Evolutionary conservation across 2,797 vertebrate species (phyloP), one percentile per base, ranked within the genome.

Genomic region (Holocentrus rufus): DNA sequence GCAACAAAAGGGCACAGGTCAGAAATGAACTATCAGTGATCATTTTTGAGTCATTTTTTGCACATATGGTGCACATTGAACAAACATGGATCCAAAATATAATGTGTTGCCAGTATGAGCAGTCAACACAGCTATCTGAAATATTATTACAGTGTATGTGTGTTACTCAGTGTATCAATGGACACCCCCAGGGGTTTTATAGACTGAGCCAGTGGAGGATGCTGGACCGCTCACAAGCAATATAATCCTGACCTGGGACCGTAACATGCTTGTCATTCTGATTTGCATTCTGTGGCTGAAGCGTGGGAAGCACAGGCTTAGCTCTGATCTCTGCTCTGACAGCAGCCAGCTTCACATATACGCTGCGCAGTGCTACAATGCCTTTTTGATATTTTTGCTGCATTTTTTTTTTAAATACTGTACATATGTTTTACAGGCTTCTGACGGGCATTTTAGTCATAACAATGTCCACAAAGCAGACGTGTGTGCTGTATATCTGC

Each of bases 251-350:
- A 88, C 80, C 87, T 65, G 52, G 62, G 76, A 85, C 69, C 53
- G 13, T 82, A 82, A 79, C 81, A 85, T 85, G 82, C 79, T 86
- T 87, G 81, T 85, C 87, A 83, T 65, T 82, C 74, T 85, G 84
- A 90, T 90, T 88, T 91, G 89, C 81, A 87, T 89, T 90, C 75
- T 76, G 58, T 74, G 84, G 79, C 82, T 85, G 70, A 74, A 82
- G 90, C 72, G 79, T 88, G 78, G 83, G 86, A 88, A 83, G 80
- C 80, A 77, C 62, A 44, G 87, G 82, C 66, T 74, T 55, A 76
- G 77, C 82, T 87, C 70, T 86, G 83, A 79, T 85, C 76, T 84
- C 77, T 72, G 34, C 79, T 83, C 42, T 72, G 82, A 82, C 72
- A 54, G 72, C 57, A 84, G 76, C 77, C 50, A 42, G 59, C 79